Base-by-base conservation (phyloP, 2,888 invertebrate genomes). In the Drosophila pseudotakahashii region DNA sequence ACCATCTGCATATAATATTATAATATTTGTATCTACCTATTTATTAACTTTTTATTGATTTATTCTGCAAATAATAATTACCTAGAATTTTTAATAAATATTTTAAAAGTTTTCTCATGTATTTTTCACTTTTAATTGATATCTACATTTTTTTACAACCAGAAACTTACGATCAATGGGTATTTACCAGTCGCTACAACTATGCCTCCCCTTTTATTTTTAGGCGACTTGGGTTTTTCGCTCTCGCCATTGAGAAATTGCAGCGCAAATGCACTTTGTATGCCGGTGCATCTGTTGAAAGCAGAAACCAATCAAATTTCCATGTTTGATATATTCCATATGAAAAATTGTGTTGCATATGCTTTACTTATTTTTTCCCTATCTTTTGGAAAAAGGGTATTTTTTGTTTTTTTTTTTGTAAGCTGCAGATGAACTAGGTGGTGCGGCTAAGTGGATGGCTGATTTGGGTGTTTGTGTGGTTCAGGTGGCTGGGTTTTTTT, bases 281-380 rank as follows among this genome's bases (percentile, higher is more conserved):
- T 61, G 62, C 62, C 39, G n/a, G 16, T 26, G 60, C 32, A 23
- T 50, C n/a, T 47, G 44, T 39, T 54, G 44, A 16, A 37, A 42
- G 34, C 48, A 37, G 54, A 68, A 57, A 52, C 72, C 76, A 82
- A 82, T 82, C 71, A 67, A 73, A 75, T 57, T 45, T 74, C 61
- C 57, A 70, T 70, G 45, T 75, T 55, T 48, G 64, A 67, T 68
- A 66, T 55, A 67, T 66, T 63, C 48, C 45, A 44, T 67, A 44
- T 67, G 51, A 55, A 50, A 63, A 51, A 64, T 39, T 11, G 37
- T 57, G 50, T 47, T 55, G 57, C 52, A 41, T 47, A n/a, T 52
- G 47, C 26, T 48, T 67, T 50, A 23, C 9, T 39, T 32, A 32
- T 48, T 32, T 48, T 16, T 16, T 2, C 13, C 0, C 13, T 34